phyloP scores from a whole-genome alignment of 2,797 vertebrate genomes.

The Gallinago nigripennis region DNA sequence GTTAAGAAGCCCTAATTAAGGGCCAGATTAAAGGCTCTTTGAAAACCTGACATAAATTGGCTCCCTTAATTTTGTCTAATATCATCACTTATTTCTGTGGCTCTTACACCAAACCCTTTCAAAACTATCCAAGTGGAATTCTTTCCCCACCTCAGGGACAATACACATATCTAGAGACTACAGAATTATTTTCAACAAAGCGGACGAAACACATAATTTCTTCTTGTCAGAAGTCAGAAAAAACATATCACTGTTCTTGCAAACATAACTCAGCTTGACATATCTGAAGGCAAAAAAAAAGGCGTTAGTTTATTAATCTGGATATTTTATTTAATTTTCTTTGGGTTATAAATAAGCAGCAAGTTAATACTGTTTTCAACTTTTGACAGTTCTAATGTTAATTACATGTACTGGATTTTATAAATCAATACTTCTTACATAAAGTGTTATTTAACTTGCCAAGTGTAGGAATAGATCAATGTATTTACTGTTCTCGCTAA shows the following conservation, averaged over 20 bases:
- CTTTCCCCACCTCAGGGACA: background rate
- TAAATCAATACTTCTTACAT: conserved; percentile 65
- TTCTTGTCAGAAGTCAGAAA: conserved; percentile 14
- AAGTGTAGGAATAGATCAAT: conserved; percentile 58
- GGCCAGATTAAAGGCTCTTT: background rate
- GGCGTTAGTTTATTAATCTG: conserved; percentile 43
- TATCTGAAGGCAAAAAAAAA: conserved; percentile 21
- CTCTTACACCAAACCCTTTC: background rate
- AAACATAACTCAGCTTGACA: conserved; percentile 21
- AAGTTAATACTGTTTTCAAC: conserved; percentile 59
- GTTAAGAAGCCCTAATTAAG: background rate
- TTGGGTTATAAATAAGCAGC: conserved; percentile 56
- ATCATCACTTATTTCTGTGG: background rate
- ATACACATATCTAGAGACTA: background rate
- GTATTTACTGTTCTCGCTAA: conserved; percentile 50
- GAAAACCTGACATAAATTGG: background rate
- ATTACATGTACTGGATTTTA: conserved; percentile 63
- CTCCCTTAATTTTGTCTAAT: background rate
- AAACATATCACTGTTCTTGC: background rate
- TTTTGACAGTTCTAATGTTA: conserved; percentile 66
- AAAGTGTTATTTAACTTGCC: conserved; percentile 63
- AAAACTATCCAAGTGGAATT: background rate
- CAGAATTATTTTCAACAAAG: background rate
- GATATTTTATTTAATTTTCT: conserved; percentile 62
- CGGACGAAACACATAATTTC: background rate